A percentile compares a stretch with the other conserved stretches of the same genome.
Evolutionary conservation across 30 jellyfish, hydroid and myxozoan species (phyloP).

Genomic region (Euphysa ruthae): DNA sequence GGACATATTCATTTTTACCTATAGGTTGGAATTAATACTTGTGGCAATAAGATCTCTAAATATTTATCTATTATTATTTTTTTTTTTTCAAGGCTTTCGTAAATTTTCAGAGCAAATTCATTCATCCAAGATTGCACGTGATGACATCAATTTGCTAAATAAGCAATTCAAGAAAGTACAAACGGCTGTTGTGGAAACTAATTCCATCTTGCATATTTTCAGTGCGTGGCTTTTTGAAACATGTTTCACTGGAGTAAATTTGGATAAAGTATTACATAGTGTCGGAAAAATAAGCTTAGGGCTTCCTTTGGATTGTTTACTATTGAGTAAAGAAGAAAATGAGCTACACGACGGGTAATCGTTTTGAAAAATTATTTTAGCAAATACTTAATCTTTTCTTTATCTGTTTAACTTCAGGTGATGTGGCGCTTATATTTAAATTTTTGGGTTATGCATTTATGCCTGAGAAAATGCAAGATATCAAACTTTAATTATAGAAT

Average conservation of each 20-base stretch:
- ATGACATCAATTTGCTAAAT: slow-evolving; percentile 19
- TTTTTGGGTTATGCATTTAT: too few relatives aligned
- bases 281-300: slow-evolving; percentile 39
- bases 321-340: slow-evolving; percentile 12
- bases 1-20: too few relatives aligned
- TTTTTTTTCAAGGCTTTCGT: neutral
- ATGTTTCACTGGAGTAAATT: slow-evolving; percentile 58
- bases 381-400: too few relatives aligned
- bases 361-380: neutral
- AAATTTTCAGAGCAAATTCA: neutral
- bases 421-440: too few relatives aligned
- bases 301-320: neutral
- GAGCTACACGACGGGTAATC: slow-evolving; percentile 10
- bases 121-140: slow-evolving; percentile 19
- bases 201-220: slow-evolving; percentile 71
- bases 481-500: too few relatives aligned
- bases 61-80: too few relatives aligned
- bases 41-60: too few relatives aligned
- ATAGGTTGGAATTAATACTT: too few relatives aligned
- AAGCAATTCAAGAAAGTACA: neutral
- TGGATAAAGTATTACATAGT: slow-evolving; percentile 40
- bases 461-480: too few relatives aligned
- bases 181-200: slow-evolving; percentile 47
- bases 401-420: too few relatives aligned
- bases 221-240: slow-evolving; percentile 92